Evolutionary conservation across 1,140 invertebrate species (phyloP), one percentile per base, ranked within the genome.

Genomic region (Neoseiulus cucumeris): DNA sequence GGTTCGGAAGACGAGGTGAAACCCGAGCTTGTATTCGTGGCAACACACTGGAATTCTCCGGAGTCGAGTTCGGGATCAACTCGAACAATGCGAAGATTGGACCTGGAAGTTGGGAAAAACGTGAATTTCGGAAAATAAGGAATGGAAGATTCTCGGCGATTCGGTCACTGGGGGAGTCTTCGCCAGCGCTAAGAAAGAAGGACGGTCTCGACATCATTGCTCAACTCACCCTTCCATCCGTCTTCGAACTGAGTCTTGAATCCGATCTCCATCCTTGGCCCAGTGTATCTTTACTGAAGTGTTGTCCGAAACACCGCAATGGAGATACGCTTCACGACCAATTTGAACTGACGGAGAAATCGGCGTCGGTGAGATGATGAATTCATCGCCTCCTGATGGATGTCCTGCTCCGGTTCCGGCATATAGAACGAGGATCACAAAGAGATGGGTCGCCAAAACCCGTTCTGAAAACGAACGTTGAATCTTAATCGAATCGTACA

Each of bases 271-370:
- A 59, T 25, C 51, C 17, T 33, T 25, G 6, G 51, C 22, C 51
- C 51, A 59, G 22, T 59, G 51, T 18, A 59, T 59, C 33, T 59
- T 20, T 17, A 59, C 33, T 33, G 51, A 59, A 14, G 51, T 59
- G 51, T 59, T 59, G 9, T 59, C 51, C 51, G 51, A 29, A 14
- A 59, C 51, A 17, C 51, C 51, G 33, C 51, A 59, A 17, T 59
- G 51, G 25, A 59, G 22, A 59, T 29, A 33, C 51, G 51, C 33
- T 9, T 33, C 51, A 25, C 33, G 51, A 59, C 51, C 51, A 2
- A 33, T 33, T 25, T 25, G 17, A 5, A 59, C 51, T 20, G 51
- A 59, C 9, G 33, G 25, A 25, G 51, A 25, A 25, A 29, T 25
- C 22, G 51, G 51, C 25, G 17, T 12, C 4, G 51, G 51, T 17